Base-by-base conservation (phyloP, 1,140 invertebrate species). In the Bombus waltoni region DNA sequence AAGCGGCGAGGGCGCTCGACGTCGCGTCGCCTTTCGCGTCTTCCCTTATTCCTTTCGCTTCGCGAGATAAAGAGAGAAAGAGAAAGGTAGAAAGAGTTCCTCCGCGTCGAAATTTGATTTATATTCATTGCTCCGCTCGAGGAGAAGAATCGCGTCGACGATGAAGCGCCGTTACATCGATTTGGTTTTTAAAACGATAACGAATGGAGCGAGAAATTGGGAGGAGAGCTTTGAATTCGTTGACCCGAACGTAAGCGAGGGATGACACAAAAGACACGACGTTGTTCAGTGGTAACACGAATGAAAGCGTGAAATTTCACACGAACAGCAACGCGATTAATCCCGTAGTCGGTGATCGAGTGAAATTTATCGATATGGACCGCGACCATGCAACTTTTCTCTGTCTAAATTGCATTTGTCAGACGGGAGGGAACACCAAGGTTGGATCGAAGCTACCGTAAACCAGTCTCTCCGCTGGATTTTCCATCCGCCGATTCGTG, bases 401-500 rank as follows among this genome's bases (percentile, higher is more conserved):
- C 6, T 22, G 57, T 57, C 42, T n/a, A 81, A 85, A 85, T 85
- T 85, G 62, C 79, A 81, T 85, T 68, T 62, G 84, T n/a, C 84
- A 68, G 57, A 40, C 62, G 32, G n/a, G 25, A n/a, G 70, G 59
- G 25, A 25, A 66, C 57, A 32, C 22, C 28, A 66, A 47, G 38
- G 71, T 85, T 71, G 44, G 79, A 59, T 74, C 84, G 78, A 85
- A 70, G 79, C 59, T 53, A 42, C n/a, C 79, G 81, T 72, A 71
- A 83, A 83, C 32, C 72, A 73, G 66, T 47, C 57, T 35, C 38
- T n/a, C 44, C 83, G 38, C 78, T 68, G 81, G 83, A 89, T 90
- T 90, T 90, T 90, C 89, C 79, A 77, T 88, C 89, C 68, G 85
- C 75, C 86, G 86, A 62, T 76, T 81, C 70, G 83, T 70, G 75